Evolutionary conservation across 2,113 vertebrate species (phyloP), one percentile per base, ranked within the genome.

Genomic region (Marcusenius ussheri): DNA sequence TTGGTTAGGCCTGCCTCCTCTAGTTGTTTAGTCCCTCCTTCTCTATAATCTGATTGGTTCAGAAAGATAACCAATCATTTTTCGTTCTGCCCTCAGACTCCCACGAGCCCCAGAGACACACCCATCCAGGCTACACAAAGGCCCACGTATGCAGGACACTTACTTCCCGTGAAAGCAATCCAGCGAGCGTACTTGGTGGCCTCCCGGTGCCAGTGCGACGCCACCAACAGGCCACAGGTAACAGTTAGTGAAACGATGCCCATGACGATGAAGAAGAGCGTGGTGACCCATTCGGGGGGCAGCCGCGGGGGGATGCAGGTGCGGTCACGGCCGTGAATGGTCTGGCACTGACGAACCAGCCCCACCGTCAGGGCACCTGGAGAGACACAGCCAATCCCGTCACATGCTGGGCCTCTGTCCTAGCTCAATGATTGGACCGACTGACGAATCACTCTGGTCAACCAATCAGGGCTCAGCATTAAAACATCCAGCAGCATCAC

Each of bases 181-280:
- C 98, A 99, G 91, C 98, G 97, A 91, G 98, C 98, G 89, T 98
- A 99, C 95, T 98, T 98, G 93, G 97, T 98, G 93, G 98, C 97
- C 95, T 99, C 97, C 94, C 98, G 94, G 94, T 98, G 97, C 98
- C 98, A 99, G 95, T 98, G 98, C 88, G 98, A 99, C 89, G 98
- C 97, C 96, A 99, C 97, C 91, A 99, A 96, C 94, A 99, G 96
- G 90, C 97, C 98, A 90, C 98, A 99, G 84, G 98, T 99, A 95
- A 99, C 96, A 91, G 98, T 98, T 96, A 99, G 96, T 93, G 98
- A 99, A 96, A 99, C 97, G 95, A 99, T 99, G 94, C 98, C 98
- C 97, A 99, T 97, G 95, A 99, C 98, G 95, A 99, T 99, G 95
- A 99, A 99, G 97, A 99, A 99, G 88, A 99, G 97, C 7, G 98